phyloP scores from a whole-genome alignment of 1,140 invertebrate species.

The Chironomus striatipennis region DNA sequence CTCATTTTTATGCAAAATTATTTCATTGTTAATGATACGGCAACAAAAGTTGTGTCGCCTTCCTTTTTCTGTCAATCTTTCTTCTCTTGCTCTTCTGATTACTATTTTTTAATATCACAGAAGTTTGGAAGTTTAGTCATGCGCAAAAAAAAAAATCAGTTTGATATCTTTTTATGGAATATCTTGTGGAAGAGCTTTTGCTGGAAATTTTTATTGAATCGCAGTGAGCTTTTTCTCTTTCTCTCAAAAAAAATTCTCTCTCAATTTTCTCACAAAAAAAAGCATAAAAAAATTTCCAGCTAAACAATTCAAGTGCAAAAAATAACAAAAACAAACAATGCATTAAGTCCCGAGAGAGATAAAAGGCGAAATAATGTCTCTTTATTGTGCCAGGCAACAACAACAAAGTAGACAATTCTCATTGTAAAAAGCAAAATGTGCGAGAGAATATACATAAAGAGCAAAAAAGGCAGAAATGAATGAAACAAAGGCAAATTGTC shows the following conservation, averaged over 20 bases:
- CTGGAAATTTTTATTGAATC: background rate
- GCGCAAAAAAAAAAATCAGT: background rate
- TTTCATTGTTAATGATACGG: background rate
- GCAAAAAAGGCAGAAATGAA: no score
- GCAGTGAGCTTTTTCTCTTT: background rate
- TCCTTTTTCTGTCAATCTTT: no score
- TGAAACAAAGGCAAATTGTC: no score
- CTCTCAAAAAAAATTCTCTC: background rate
- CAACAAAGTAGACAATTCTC: no score
- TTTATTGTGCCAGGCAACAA: no score
- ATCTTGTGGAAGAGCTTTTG: background rate
- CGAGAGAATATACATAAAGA: no score
- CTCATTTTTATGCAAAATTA: background rate
- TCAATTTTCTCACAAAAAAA: no score
- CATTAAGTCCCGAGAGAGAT: background rate
- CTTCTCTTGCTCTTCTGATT: no score
- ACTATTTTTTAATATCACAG: background rate
- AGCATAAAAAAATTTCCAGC: no score
- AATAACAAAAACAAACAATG: background rate
- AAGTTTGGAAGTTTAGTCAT: background rate
- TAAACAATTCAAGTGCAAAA: background rate
- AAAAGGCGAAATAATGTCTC: no score
- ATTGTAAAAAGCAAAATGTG: no score
- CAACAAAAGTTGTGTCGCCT: no score
- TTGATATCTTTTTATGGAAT: background rate